These are phyloP conservation scores for Myiozetetes cayanensis DNA, from an alignment of 2,113 vertebrate genomes.

Conservation along the genomic window DNA sequence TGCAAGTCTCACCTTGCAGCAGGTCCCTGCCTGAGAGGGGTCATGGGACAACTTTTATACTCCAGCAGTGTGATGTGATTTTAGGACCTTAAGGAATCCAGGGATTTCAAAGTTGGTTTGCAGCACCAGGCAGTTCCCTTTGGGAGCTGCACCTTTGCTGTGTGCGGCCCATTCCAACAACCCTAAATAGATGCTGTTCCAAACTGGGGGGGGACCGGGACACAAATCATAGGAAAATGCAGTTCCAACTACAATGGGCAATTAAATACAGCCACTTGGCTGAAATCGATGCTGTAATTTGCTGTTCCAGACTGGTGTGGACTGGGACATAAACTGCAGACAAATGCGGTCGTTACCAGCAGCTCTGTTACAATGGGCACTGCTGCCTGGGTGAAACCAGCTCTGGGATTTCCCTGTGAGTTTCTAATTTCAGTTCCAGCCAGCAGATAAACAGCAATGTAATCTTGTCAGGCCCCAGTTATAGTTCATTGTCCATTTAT, in stretches of 20 bases:
- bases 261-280: background rate
- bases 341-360: background rate
- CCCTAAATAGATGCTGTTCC: background rate
- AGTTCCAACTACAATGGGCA: background rate
- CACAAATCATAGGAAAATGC: background rate
- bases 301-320: background rate
- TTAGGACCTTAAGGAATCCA: background rate
- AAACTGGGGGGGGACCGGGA: background rate
- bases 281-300: background rate
- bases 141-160: background rate
- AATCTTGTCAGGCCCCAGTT: conserved; percentile 35
- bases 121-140: background rate
- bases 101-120: background rate
- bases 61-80: fast-evolving
- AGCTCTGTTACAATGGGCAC: background rate
- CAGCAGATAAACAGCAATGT: conserved; percentile 2
- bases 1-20: background rate
- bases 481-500: conserved; percentile 24
- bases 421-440: conserved; percentile 5
- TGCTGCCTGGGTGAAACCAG: background rate
- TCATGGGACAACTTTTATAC: background rate
- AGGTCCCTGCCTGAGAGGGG: background rate
- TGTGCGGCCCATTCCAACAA: fast-evolving
- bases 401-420: background rate
- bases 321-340: background rate